These are phyloP conservation scores for Notolabrus celidotus DNA, from an alignment of 2,797 vertebrate genomes.

Conservation along the genomic window DNA sequence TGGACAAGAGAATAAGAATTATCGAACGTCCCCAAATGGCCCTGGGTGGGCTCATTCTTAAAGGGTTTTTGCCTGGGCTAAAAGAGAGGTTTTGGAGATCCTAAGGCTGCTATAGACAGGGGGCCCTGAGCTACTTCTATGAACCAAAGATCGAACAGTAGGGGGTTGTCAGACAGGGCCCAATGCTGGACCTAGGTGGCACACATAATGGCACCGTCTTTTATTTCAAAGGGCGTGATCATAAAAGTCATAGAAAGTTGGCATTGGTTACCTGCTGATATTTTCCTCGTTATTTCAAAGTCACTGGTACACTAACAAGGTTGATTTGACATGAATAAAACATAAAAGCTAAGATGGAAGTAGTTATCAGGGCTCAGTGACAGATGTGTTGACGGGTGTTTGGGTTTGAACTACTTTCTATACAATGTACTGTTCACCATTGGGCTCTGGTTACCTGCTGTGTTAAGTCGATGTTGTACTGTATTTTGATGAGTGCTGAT, in stretches of 20 bases:
- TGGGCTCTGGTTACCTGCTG: slow-evolving; percentile 57
- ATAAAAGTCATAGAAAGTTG: slow-evolving; percentile 65
- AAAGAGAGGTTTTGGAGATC: slow-evolving; percentile 55
- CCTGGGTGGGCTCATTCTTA: slow-evolving; percentile 57
- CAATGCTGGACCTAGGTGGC: slow-evolving; percentile 61
- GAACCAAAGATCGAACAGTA: slow-evolving; percentile 50
- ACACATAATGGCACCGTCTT: slow-evolving; percentile 44
- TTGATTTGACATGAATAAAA: slow-evolving; percentile 74
- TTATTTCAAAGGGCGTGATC: slow-evolving; percentile 59
- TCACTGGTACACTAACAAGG: slow-evolving; percentile 61
- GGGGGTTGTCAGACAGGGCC: slow-evolving; percentile 67
- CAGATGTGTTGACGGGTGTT: slow-evolving; percentile 58
- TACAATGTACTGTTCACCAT: slow-evolving; percentile 41
- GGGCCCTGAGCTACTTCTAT: slow-evolving; percentile 47
- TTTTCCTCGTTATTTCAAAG: slow-evolving; percentile 75
- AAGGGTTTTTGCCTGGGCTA: slow-evolving; percentile 44
- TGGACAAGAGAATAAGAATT: slow-evolving; percentile 37
- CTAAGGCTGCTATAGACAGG: slow-evolving; percentile 46
- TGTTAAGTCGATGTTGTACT: slow-evolving; percentile 58
- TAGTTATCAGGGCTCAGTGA: slow-evolving; percentile 29
- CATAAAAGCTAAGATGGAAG: slow-evolving; percentile 50
- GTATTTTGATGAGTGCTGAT: slow-evolving; percentile 69
- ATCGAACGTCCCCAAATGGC: slow-evolving; percentile 47
- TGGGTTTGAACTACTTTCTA: slow-evolving; percentile 27
- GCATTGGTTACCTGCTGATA: slow-evolving; percentile 71